Base-by-base conservation (phyloP, 2,797 vertebrate species). In the Chiloscyllium punctatum region DNA sequence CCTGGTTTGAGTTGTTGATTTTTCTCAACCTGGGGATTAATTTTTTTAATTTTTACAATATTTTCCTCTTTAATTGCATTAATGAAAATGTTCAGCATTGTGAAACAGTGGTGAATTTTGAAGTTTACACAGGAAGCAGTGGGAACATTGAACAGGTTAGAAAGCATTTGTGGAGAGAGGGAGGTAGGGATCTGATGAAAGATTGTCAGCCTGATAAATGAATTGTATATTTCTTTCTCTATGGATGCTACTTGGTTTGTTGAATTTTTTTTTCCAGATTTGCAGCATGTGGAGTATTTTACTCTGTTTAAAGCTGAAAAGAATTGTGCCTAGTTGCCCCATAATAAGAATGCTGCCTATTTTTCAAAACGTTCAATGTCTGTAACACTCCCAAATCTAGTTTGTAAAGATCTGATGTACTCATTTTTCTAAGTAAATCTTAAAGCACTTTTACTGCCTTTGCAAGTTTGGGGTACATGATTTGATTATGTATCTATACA, bases 381-480 rank as follows among this genome's bases (percentile, higher is more conserved):
- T 90, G 9, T 91, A 91, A 57, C 33, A 77, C 30, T 95, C 72
- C 94, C 48, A 94, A 94, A 42, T 53, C 69, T n/a, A 77, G 48
- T 53, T 33, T 51, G 94, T n/a, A 77, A 95, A 77, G 71, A 30
- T 18, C 72, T 77, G 48, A 53, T 74, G 71, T 8, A 74, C 57
- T 95, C 11, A 71, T 77, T 53, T 95, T 95, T 72, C 57, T 18
- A 95, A 51, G 53, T 77, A 74, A 74, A 72, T 77, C 27, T 77
- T 74, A 94, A 74, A 94, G 48, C 48, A 21, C 94, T 74, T 74
- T 94, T 74, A 77, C 94, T 95, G 72, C 42, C 94, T 95, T 95
- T 95, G 51, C 13, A 57, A 95, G 71, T 48, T 95, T 95, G 71
- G 30, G 7, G 51, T 95, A 77, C 71, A 77, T 21, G 51, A 91